Evolutionary conservation across 2,797 vertebrate species (phyloP).

Genomic region (Danio choprae): DNA sequence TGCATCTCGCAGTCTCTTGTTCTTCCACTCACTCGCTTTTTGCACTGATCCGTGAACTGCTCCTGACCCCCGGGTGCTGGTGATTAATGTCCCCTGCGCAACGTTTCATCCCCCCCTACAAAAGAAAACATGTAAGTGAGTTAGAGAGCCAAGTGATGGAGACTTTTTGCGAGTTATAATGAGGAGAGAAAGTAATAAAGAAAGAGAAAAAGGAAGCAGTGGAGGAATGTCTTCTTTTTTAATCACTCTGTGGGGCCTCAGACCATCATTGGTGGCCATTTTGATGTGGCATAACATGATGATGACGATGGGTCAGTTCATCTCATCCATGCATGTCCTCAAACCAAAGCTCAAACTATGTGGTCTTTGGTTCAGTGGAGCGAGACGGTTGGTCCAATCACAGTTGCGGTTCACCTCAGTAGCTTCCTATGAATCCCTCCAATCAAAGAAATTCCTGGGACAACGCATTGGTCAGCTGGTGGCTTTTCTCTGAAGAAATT

Average conservation of each 20-base stretch:
- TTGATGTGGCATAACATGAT: constrained; percentile 43
- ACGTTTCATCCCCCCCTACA: constrained; percentile 66
- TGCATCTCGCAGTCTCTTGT: constrained; percentile 51
- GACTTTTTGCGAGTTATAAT: constrained; percentile 47
- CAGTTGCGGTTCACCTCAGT: constrained; percentile 32
- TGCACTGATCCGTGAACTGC: constrained; percentile 70
- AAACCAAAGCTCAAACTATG: constrained; percentile 29
- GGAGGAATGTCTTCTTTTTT: constrained; percentile 31
- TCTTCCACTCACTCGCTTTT: constrained; percentile 55
- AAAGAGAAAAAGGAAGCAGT: constrained; percentile 29
- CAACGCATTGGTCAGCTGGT: constrained; percentile 14
- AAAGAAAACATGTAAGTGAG: constrained; percentile 37
- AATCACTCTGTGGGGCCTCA: constrained; percentile 28
- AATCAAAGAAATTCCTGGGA: constrained; percentile 31
- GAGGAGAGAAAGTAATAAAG: constrained; percentile 23
- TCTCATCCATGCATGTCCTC: constrained; percentile 33
- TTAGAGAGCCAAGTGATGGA: constrained; percentile 48
- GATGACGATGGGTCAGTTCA: constrained; percentile 38
- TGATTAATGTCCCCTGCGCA: constrained; percentile 72
- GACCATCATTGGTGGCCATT: constrained; percentile 38
- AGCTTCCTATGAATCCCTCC: constrained; percentile 30
- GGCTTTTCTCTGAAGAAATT: constrained; percentile 9
- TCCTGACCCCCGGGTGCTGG: constrained; percentile 70
- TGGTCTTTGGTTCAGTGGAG: constrained; percentile 44
- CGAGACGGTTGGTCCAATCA: constrained; percentile 37